These are phyloP conservation scores for Scelioninae gen. 1 DNA, from an alignment of 2,888 invertebrate genomes.

Conservation along the genomic window DNA sequence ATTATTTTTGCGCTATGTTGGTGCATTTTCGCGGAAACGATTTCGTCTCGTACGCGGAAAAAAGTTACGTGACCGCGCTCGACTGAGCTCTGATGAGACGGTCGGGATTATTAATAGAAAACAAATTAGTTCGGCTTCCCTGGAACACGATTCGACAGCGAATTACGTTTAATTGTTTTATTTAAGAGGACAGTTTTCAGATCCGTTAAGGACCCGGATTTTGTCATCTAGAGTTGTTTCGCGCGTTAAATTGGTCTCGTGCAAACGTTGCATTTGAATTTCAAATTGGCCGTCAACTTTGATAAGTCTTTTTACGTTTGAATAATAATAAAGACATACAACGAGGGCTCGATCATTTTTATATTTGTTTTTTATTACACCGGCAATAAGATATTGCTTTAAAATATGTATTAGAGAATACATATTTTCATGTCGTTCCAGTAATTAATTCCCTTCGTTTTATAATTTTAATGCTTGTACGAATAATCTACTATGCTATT, in stretches of 20 bases:
- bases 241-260: conserved; percentile 25
- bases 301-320: conserved; percentile 6
- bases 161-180: conserved; percentile 51
- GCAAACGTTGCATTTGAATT: conserved; percentile 31
- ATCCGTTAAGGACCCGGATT: conserved; percentile 8
- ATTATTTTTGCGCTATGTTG: conserved; percentile 56
- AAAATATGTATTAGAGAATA: conserved; percentile 27
- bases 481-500: too few relatives aligned
- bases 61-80: conserved; percentile 57
- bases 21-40: conserved; percentile 56
- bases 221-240: conserved; percentile 16
- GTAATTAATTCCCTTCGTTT: background rate
- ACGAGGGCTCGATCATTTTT: conserved; percentile 22
- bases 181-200: conserved; percentile 15
- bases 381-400: conserved; percentile 43
- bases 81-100: conserved; percentile 33
- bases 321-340: conserved; percentile 26
- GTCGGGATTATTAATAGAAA: conserved; percentile 60
- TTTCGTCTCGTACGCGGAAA: conserved; percentile 56
- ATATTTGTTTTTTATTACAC: conserved; percentile 57
- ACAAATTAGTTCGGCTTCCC: conserved; percentile 50
- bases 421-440: conserved; percentile 8
- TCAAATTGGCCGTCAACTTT: conserved; percentile 27
- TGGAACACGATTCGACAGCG: conserved; percentile 15
- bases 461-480: too few relatives aligned